phyloP scores from a whole-genome alignment of 2,113 vertebrate species.

The Gallinago undulata region DNA sequence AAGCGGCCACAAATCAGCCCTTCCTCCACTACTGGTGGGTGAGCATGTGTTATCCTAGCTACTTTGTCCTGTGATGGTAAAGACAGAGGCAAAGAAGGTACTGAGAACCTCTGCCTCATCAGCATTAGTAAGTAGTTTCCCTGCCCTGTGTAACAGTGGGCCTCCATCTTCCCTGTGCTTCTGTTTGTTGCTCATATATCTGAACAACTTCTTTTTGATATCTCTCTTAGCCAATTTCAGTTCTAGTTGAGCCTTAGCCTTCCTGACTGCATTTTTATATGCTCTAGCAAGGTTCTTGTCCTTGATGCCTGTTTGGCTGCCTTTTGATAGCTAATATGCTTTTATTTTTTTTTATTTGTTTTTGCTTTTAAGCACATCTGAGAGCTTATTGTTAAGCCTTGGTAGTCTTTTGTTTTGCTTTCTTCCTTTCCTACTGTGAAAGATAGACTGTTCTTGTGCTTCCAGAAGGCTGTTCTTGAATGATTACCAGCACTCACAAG shows the following conservation, averaged over 20 bases:
- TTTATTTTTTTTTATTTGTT: neutral
- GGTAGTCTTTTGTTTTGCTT: neutral
- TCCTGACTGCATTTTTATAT: neutral
- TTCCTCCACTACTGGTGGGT: neutral
- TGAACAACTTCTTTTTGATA: neutral
- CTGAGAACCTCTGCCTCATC: neutral
- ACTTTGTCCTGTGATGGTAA: neutral
- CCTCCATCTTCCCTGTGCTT: neutral
- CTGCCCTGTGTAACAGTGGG: neutral
- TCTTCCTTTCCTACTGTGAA: neutral
- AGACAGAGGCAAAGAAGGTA: neutral
- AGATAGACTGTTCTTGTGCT: neutral
- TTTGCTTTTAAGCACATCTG: neutral
- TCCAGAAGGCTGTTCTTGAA: neutral
- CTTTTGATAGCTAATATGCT: neutral
- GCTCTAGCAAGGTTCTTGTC: neutral
- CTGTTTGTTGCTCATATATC: neutral
- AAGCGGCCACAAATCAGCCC: neutral
- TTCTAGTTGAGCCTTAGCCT: neutral
- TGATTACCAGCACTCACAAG: neutral
- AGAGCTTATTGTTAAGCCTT: neutral
- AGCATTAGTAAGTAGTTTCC: neutral
- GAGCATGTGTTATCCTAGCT: neutral
- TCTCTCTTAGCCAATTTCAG: neutral
- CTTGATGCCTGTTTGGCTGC: neutral